Percentiles rank a stretch among this genome's conserved stretches.
These are phyloP conservation scores for Lepidothrix coronata DNA, from an alignment of 2,113 vertebrate genomes.

Conservation along the genomic window DNA sequence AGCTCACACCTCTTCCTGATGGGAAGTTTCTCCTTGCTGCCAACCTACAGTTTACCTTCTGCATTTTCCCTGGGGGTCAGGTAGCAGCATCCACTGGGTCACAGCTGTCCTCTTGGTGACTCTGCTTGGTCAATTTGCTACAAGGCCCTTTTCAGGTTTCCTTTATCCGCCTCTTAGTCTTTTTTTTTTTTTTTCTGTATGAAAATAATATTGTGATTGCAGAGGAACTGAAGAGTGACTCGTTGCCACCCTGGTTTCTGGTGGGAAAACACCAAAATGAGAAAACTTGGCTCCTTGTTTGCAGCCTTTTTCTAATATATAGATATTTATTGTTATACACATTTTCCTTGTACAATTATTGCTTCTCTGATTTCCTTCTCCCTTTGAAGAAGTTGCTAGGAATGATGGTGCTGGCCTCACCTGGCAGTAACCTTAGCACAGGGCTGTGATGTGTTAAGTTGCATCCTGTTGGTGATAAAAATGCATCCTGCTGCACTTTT, in stretches of 20 bases:
- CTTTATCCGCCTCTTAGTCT: rapidly evolving
- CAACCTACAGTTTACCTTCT: not conserved
- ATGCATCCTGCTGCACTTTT: not conserved
- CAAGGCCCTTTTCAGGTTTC: not conserved
- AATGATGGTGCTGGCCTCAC: not conserved
- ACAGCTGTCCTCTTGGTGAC: not conserved
- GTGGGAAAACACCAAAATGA: not conserved
- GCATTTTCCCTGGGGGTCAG: not conserved
- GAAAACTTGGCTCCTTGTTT: not conserved
- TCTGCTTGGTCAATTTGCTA: not conserved
- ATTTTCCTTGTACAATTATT: not conserved
- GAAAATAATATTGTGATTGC: not conserved
- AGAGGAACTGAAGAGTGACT: not conserved
- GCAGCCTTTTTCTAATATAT: not conserved
- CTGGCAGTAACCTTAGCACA: not conserved
- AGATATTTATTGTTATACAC: not conserved
- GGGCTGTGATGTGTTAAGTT: not conserved
- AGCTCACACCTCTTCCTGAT: not conserved
- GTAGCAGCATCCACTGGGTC: not conserved
- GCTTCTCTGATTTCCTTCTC: not conserved
- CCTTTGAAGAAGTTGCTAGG: not conserved
- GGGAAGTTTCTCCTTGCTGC: not conserved
- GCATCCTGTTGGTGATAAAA: not conserved
- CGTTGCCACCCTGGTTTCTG: not conserved
- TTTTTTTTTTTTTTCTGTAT: no score